Percentiles rank a stretch among this genome's conserved stretches.
Evolutionary conservation across 2,797 vertebrate species (phyloP).

Genomic region (Phalloptychus januarius): DNA sequence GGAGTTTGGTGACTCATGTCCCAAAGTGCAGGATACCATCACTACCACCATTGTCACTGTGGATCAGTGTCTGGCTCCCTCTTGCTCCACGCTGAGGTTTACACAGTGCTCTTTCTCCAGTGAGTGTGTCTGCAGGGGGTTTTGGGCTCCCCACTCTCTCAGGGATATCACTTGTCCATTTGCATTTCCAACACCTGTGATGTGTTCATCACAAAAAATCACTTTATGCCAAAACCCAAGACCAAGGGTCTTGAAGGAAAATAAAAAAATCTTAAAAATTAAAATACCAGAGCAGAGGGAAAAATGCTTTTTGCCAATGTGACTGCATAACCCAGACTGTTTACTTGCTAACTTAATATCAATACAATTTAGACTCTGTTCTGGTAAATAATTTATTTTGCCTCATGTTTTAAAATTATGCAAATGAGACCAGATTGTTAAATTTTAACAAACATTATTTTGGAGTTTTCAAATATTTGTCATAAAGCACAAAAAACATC

Average conservation of each 20-base stretch:
- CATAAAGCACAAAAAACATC: neutral
- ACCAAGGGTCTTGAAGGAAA: neutral
- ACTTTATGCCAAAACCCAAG: neutral
- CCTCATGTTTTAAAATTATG: neutral
- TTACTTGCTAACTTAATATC: neutral
- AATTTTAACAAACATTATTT: neutral
- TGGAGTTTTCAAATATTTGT: neutral
- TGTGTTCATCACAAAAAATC: constrained; percentile 20
- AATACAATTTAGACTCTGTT: neutral
- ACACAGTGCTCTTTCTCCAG: constrained; percentile 21
- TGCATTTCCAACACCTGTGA: constrained; percentile 17
- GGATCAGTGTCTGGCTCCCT: constrained; percentile 36
- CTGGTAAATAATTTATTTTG: neutral
- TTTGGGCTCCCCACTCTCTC: constrained; percentile 34
- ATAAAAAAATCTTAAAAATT: neutral
- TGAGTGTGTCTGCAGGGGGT: constrained; percentile 18
- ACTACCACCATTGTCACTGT: constrained; percentile 61
- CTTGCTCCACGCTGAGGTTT: constrained; percentile 24
- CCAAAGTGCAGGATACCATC: constrained; percentile 58
- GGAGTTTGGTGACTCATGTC: constrained; percentile 60
- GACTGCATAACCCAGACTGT: neutral
- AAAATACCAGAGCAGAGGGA: constrained; percentile 7
- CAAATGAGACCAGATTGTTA: neutral
- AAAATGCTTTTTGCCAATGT: constrained; percentile 6
- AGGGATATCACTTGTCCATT: constrained; percentile 58